A percentile compares a stretch with the other conserved stretches of the same genome.
Conservation (phyloP, 2,113 vertebrate genomes). For the Rhombomys opimus region DNA sequence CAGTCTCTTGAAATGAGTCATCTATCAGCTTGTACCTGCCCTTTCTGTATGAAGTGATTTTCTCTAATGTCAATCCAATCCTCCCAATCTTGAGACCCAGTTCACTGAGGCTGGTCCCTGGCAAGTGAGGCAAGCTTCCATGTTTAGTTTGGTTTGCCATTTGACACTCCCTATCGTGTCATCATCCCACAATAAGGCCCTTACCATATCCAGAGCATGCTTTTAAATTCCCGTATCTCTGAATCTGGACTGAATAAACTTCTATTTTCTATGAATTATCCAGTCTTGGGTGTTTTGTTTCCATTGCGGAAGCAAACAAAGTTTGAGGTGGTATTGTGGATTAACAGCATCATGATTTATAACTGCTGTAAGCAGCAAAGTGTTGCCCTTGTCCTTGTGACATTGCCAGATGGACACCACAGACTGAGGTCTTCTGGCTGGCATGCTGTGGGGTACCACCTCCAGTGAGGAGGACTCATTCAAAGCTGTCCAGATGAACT, state of each 20-base stretch:
- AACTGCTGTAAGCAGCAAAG: not conserved
- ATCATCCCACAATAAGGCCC: not conserved
- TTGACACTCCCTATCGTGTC: not conserved
- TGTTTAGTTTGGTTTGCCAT: not conserved
- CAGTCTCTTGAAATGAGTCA: too few relatives aligned
- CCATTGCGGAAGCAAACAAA: not conserved
- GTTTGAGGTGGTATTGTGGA: not conserved
- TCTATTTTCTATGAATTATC: not conserved
- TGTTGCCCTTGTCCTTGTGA: not conserved
- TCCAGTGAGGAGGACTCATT: not conserved
- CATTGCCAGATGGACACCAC: not conserved
- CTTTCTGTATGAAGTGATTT: too few relatives aligned
- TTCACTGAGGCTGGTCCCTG: too few relatives aligned
- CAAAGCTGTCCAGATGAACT: not conserved
- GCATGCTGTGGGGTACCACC: not conserved
- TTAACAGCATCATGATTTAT: not conserved
- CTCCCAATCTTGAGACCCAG: too few relatives aligned
- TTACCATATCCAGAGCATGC: not conserved
- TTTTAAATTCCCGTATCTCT: not conserved
- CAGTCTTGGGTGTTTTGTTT: not conserved
- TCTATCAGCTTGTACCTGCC: too few relatives aligned
- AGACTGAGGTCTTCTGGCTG: not conserved
- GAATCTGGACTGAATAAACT: not conserved
- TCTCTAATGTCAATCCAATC: too few relatives aligned
- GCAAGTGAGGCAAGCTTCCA: too few relatives aligned